A percentile compares a stretch with the other conserved stretches of the same genome.
These are phyloP conservation scores for Nipponia nippon DNA, from an alignment of 2,113 vertebrate species.

Conservation along the genomic window DNA sequence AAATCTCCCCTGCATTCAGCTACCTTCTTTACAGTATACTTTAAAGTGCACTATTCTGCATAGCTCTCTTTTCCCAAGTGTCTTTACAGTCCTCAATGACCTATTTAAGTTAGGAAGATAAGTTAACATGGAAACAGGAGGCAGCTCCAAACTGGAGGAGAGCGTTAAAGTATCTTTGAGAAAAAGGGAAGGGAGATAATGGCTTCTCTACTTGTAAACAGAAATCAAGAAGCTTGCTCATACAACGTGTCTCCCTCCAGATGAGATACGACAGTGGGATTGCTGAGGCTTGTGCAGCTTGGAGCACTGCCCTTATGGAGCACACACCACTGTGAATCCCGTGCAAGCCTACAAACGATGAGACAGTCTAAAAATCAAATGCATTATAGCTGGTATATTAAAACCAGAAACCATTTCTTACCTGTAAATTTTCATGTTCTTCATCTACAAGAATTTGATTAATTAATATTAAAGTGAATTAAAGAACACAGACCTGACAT, in stretches of 20 bases:
- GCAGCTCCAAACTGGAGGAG: not conserved
- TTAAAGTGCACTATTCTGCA: not conserved
- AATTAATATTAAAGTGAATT: not conserved
- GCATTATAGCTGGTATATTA: not conserved
- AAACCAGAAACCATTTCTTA: not conserved
- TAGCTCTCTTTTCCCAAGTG: not conserved
- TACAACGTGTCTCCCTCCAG: not conserved
- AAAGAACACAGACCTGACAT: not conserved
- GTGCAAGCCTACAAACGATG: not conserved
- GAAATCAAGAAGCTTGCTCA: not conserved
- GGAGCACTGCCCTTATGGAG: not conserved
- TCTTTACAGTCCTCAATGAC: not conserved
- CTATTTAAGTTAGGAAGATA: not conserved
- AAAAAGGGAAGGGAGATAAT: not conserved
- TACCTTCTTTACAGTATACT: not conserved
- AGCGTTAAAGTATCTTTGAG: not conserved
- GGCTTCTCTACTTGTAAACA: not conserved
- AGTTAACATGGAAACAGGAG: not conserved
- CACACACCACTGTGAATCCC: not conserved
- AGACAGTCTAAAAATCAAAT: not conserved
- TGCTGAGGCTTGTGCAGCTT: not conserved
- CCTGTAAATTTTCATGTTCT: not conserved
- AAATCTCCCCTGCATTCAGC: not conserved
- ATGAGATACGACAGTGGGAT: not conserved
- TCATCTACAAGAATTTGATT: not conserved